Evolutionary conservation across 2,113 vertebrate genomes (phyloP), one percentile per base, ranked within the genome.

Genomic region (Apus apus): DNA sequence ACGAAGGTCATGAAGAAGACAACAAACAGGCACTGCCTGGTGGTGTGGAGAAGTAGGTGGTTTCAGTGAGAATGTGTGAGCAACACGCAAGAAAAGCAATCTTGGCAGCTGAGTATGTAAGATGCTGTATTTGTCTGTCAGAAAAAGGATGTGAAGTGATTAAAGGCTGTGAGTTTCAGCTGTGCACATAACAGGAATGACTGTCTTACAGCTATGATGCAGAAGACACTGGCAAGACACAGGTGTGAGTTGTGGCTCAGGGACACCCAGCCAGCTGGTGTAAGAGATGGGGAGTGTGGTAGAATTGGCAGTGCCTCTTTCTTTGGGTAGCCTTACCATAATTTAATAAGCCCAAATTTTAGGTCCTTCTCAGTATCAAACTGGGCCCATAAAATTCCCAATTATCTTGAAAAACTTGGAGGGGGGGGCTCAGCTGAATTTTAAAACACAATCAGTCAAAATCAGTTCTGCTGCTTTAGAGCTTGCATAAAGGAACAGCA

Each of bases 1-100:
- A 77, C 0, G 0, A 61, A 68, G 76, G 70, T 30, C 58, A 82
- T 0, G 0, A 32, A 45, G 34, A 64, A 65, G 64, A 50, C 0
- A 1, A 56, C 17, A 66, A 77, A 70, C 9, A 38, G 38, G 64
- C 68, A 43, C 5, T 0, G 6, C 40, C 51, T 77, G 88, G 68
- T 5, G 2, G 3, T 17, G 51, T 8, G 74, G 57, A 82, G n/a
- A 70, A 48, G 80, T 2, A 21, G 51, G 60, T 30, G 76, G 70
- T 61, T 93, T 62, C 57, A 67, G 46, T 5, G 48, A 87, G 54
- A n/a, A 80, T 22, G 83, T 43, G 75, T 23, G 54, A 95, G 90
- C 92, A 90, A 76, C 78, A 62, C 29, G 79, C 67, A 83, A 57
- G 67, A 73, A 84, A 65, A 71, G 74, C 79, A 67, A 27, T 13